Evolutionary conservation across 1,140 invertebrate species (phyloP).

Genomic region (Ostrea denselamellosa): DNA sequence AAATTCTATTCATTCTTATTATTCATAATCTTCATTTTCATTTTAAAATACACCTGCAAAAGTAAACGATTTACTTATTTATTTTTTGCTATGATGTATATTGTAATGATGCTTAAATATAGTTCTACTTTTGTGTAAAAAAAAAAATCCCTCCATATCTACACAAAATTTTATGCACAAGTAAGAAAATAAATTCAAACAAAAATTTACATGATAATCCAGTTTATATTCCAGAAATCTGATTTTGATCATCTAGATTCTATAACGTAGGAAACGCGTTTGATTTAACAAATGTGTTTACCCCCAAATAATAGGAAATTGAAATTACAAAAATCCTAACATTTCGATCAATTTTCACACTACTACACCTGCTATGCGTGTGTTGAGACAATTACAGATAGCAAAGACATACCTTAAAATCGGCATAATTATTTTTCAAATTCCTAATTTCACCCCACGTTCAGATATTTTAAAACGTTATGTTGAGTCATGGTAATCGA

Average conservation of each 20-base stretch:
- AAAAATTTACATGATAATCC: too few species aligned
- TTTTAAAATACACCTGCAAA: neutral
- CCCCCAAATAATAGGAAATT: neutral
- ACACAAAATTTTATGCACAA: too few species aligned
- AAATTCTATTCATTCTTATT: neutral
- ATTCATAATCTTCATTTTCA: neutral
- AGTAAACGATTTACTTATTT: neutral
- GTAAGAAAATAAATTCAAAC: too few species aligned
- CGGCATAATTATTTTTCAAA: constrained; percentile 10
- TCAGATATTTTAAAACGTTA: neutral
- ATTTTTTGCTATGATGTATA: too few species aligned
- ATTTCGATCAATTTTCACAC: neutral
- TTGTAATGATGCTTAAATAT: too few species aligned
- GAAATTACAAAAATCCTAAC: neutral
- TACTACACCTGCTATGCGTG: constrained; percentile 7
- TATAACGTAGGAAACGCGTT: too few species aligned
- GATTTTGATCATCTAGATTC: too few species aligned
- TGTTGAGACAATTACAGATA: constrained; percentile 26
- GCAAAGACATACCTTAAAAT: neutral
- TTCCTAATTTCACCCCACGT: constrained; percentile 11
- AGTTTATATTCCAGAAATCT: too few species aligned
- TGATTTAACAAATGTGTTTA: too few species aligned
- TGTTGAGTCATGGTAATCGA: constrained; percentile 26
- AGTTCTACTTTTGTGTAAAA: too few species aligned
- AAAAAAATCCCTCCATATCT: too few species aligned